Evolutionary conservation across 2,113 vertebrate genomes (phyloP).

Genomic region (Thermophis baileyi): DNA sequence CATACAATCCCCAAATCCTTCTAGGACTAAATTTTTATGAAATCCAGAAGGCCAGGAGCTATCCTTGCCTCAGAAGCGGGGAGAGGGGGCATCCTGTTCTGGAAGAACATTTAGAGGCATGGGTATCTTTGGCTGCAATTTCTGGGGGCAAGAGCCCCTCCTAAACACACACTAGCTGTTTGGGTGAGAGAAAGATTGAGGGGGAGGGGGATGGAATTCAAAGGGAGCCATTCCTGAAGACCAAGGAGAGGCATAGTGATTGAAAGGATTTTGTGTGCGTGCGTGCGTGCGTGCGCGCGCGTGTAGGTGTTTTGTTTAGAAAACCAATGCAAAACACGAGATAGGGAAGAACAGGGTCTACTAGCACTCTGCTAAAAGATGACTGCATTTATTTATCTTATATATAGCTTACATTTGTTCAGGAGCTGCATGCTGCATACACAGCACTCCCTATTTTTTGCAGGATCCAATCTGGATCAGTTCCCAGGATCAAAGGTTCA

Average conservation of each 20-base stretch:
- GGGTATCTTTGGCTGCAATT: background rate
- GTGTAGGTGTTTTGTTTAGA: background rate
- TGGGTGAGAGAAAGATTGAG: background rate
- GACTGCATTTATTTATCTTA: background rate
- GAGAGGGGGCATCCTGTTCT: background rate
- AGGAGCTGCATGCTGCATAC: background rate
- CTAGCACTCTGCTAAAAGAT: background rate
- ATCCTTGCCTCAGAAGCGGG: background rate
- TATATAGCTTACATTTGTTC: background rate
- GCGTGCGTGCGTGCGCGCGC: background rate
- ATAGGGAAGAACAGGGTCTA: background rate
- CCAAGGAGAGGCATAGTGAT: background rate
- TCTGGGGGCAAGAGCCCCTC: background rate
- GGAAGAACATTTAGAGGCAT: background rate
- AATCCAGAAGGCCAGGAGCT: background rate
- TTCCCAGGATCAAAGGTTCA: no score
- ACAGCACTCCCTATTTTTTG: background rate
- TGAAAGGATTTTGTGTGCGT: background rate
- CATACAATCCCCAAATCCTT: background rate
- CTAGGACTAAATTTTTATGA: background rate
- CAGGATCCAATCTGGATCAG: background rate
- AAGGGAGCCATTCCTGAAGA: background rate
- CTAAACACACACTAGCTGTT: background rate
- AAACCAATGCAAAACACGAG: background rate
- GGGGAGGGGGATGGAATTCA: background rate